Percentiles rank a stretch among this genome's conserved stretches.
These are phyloP conservation scores for Ceyx cyanopectus DNA, from an alignment of 2,113 vertebrate genomes.

Conservation along the genomic window DNA sequence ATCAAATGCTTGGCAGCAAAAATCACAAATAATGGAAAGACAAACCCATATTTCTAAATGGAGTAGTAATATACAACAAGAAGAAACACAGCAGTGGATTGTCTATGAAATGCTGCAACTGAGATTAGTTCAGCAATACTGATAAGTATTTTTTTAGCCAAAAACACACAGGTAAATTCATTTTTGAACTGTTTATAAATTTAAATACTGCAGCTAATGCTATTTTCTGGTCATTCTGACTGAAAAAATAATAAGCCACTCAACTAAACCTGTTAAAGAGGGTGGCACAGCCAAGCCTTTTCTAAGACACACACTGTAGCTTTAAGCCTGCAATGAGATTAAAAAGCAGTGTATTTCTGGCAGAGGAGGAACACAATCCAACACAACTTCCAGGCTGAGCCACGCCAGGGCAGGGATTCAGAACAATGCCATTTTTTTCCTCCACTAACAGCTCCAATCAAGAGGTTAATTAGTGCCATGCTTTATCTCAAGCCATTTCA, in stretches of 20 bases:
- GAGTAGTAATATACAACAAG: background rate
- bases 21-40: background rate
- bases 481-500: constrained; percentile 53
- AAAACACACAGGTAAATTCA: background rate
- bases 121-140: constrained; percentile 33
- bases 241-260: background rate
- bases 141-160: background rate
- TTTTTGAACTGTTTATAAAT: constrained; percentile 27
- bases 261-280: background rate
- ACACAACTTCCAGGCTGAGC: constrained; percentile 49
- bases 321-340: constrained; percentile 39
- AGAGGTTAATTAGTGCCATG: constrained; percentile 54
- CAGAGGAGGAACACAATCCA: background rate
- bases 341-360: constrained; percentile 45
- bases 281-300: background rate
- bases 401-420: background rate
- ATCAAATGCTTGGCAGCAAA: constrained; percentile 4
- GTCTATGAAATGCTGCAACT: constrained; percentile 31
- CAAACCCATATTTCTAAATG: background rate
- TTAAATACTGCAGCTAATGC: background rate
- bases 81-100: background rate
- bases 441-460: constrained; percentile 32
- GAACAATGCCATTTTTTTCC: constrained; percentile 33
- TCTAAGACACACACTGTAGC: constrained; percentile 13
- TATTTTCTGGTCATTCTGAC: background rate